A percentile compares a stretch with the other conserved stretches of the same genome.
phyloP scores from a whole-genome alignment of 2,888 invertebrate genomes.

The Athalia cordata region DNA sequence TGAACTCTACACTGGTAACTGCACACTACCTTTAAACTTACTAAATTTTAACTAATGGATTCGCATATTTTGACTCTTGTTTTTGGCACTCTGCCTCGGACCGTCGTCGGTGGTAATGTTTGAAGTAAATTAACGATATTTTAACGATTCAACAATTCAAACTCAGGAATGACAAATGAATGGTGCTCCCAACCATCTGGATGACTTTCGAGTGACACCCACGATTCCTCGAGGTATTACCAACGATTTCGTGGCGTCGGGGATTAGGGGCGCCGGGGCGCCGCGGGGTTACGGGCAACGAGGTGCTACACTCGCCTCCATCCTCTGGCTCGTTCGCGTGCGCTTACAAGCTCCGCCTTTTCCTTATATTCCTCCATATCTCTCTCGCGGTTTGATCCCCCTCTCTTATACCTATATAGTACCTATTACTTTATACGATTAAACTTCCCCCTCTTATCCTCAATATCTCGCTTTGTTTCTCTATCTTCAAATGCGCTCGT shows the following conservation, averaged over 20 bases:
- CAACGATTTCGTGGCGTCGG: background rate
- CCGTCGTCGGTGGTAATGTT: conserved; percentile 24
- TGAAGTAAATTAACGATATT: conserved; percentile 42
- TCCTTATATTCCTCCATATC: conserved; percentile 37
- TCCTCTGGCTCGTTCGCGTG: conserved; percentile 33
- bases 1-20: too few species aligned
- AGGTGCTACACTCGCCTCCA: conserved; percentile 32
- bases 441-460: conserved; percentile 26
- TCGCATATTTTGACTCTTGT: conserved; percentile 43
- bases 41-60: conserved; percentile 34
- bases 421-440: conserved; percentile 44
- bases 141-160: conserved; percentile 35
- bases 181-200: conserved; percentile 33
- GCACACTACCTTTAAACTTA: background rate
- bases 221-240: conserved; percentile 21
- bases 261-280: background rate
- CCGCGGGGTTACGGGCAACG: conserved; percentile 15
- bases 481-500: conserved; percentile 4
- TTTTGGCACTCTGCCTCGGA: conserved; percentile 32
- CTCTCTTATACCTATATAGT: background rate
- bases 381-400: conserved; percentile 22
- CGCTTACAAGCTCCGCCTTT: conserved; percentile 48
- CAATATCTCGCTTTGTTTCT: conserved; percentile 20
- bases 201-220: conserved; percentile 43
- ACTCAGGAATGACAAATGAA: conserved; percentile 37